phyloP scores from a whole-genome alignment of 2,888 invertebrate species.

The Hydraecia micacea region DNA sequence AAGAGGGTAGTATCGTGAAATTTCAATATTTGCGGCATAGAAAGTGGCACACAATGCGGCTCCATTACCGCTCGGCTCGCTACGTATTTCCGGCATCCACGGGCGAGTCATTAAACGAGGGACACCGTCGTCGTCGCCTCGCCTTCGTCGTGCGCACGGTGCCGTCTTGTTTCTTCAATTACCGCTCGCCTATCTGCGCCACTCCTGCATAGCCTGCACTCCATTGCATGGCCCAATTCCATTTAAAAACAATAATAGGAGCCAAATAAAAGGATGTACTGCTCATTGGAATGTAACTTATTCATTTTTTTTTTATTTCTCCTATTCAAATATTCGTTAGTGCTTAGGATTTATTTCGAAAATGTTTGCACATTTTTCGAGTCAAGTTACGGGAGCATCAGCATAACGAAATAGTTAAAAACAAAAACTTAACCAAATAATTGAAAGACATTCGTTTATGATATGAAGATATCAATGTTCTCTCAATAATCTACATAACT shows the following conservation, averaged over 20 bases:
- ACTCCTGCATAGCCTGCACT: slow-evolving; percentile 65
- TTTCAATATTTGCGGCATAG: slow-evolving; percentile 87
- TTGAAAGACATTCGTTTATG: not conserved
- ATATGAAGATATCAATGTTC: not conserved
- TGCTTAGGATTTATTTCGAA: not conserved
- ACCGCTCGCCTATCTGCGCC: slow-evolving; percentile 82
- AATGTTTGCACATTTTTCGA: not conserved
- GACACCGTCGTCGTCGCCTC: slow-evolving; percentile 69
- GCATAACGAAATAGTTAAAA: not conserved
- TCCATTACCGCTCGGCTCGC: slow-evolving; percentile 86
- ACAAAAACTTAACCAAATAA: not conserved
- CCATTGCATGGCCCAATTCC: slow-evolving; percentile 68
- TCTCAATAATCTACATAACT: slow-evolving; percentile 49
- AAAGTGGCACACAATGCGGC: slow-evolving; percentile 88
- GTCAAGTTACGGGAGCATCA: not conserved
- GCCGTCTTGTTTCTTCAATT: slow-evolving; percentile 80
- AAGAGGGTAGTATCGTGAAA: slow-evolving; percentile 83
- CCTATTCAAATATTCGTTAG: not conserved
- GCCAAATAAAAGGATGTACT: slow-evolving; percentile 23
- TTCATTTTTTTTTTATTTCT: slow-evolving; percentile 1
- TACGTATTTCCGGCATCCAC: slow-evolving; percentile 89
- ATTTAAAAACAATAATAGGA: slow-evolving; percentile 63
- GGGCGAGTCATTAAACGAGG: slow-evolving; percentile 86
- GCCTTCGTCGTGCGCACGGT: slow-evolving; percentile 60
- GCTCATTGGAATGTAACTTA: slow-evolving; percentile 21